A percentile compares a stretch with the other conserved stretches of the same genome.
Evolutionary conservation across 2,888 invertebrate genomes (phyloP).

Genomic region (Invenusta paracnida): DNA sequence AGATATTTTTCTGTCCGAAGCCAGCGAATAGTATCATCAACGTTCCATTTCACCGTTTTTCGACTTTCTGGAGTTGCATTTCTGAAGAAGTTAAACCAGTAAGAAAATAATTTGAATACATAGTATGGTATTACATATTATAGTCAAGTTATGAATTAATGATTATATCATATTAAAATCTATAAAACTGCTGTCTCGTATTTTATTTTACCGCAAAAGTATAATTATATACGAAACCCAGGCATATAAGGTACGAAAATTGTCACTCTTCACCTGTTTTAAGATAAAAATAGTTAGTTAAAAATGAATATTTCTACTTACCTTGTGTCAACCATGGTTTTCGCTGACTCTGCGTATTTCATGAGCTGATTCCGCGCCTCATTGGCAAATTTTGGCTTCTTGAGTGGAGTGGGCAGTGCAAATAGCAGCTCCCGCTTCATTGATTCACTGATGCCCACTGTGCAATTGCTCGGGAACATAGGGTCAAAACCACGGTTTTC

Average conservation of each 20-base stretch:
- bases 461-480: conserved; percentile 81
- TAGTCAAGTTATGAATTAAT: no score
- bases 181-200: no score
- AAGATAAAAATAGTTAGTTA: neutral
- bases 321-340: conserved; percentile 86
- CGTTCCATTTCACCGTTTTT: conserved; percentile 96
- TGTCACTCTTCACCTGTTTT: no score
- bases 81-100: conserved; percentile 64
- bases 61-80: conserved; percentile 85
- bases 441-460: conserved; percentile 82
- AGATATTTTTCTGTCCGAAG: conserved; percentile 28
- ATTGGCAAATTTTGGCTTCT: conserved; percentile 88
- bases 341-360: conserved; percentile 89
- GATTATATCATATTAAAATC: no score
- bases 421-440: conserved; percentile 97
- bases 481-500: conserved; percentile 84
- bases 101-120: no score
- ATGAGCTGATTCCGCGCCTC: conserved; percentile 90
- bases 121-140: no score
- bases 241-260: no score
- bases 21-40: conserved; percentile 75
- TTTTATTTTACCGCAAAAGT: no score
- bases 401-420: conserved; percentile 89
- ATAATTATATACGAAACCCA: no score
- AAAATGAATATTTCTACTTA: no score